These are phyloP conservation scores for Thymelicus sylvestris DNA, from an alignment of 2,888 invertebrate genomes.

Conservation along the genomic window DNA sequence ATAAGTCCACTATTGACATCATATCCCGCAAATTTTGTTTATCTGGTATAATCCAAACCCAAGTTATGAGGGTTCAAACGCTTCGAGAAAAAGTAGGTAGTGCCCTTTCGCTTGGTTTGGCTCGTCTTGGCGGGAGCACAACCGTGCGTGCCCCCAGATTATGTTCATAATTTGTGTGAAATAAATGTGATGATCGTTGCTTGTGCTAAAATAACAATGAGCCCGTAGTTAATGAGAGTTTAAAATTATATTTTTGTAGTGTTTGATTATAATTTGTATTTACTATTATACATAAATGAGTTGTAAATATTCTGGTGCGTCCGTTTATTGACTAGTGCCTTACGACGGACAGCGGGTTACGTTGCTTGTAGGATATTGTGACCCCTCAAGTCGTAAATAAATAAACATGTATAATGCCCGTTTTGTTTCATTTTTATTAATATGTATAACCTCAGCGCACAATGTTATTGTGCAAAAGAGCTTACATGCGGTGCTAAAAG, in stretches of 20 bases:
- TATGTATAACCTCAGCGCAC: no score
- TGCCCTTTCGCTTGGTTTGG: no score
- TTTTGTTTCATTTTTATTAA: constrained; percentile 11
- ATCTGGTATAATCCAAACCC: no score
- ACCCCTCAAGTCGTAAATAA: constrained; percentile 63
- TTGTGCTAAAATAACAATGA: constrained; percentile 9
- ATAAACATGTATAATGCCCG: constrained; percentile 34
- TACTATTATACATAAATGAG: constrained; percentile 21
- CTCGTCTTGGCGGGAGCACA: no score
- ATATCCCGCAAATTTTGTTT: no score
- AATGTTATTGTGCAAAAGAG: no score
- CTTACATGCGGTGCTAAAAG: no score
- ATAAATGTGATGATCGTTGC: background rate
- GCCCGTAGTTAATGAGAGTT: constrained; percentile 26
- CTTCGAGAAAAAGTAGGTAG: no score
- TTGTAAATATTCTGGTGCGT: constrained; percentile 54
- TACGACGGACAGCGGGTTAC: constrained; percentile 75
- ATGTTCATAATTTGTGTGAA: background rate
- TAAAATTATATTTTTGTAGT: constrained; percentile 69
- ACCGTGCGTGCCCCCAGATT: no score
- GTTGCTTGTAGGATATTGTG: constrained; percentile 72
- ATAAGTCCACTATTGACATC: no score
- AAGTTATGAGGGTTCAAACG: no score
- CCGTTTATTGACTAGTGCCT: constrained; percentile 78
- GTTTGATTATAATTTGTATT: constrained; percentile 39